Conservation (phyloP, 2,113 vertebrate genomes). For the Malaclemys terrapin region DNA sequence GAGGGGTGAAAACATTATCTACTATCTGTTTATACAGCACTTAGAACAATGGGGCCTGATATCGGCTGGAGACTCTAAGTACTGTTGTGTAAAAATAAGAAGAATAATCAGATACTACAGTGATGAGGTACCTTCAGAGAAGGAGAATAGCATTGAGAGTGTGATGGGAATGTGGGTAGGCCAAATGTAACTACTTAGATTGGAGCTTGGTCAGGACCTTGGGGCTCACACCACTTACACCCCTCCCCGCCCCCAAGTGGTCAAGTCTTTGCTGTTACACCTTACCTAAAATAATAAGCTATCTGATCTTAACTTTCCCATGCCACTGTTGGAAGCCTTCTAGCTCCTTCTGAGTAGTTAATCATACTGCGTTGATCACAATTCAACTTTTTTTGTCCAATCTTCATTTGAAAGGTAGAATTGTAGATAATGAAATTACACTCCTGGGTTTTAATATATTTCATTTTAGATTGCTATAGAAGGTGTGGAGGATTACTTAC, state of each 20-base stretch:
- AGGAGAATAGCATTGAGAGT: not conserved
- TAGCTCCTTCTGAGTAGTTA: not conserved
- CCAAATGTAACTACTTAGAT: not conserved
- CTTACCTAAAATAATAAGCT: not conserved
- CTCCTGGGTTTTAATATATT: conserved; percentile 64
- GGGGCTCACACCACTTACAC: accelerated
- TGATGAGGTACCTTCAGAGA: accelerated
- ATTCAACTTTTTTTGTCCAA: conserved; percentile 17
- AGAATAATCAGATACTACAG: not conserved
- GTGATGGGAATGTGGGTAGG: not conserved
- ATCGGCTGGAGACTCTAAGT: not conserved
- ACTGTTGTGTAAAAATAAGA: not conserved
- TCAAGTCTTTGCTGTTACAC: not conserved
- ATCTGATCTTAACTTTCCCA: not conserved
- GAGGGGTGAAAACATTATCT: too few relatives aligned
- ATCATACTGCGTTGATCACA: not conserved
- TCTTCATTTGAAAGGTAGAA: conserved; percentile 58
- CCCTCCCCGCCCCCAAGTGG: too few relatives aligned
- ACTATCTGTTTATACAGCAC: not conserved
- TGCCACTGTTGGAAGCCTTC: not conserved
- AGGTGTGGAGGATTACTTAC: conserved; percentile 45
- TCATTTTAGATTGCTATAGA: conserved; percentile 55
- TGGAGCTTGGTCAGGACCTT: not conserved
- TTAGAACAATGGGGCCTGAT: not conserved
- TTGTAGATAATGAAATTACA: conserved; percentile 63